Conservation (phyloP, 2,113 vertebrate genomes). For the Cairina moschata region DNA sequence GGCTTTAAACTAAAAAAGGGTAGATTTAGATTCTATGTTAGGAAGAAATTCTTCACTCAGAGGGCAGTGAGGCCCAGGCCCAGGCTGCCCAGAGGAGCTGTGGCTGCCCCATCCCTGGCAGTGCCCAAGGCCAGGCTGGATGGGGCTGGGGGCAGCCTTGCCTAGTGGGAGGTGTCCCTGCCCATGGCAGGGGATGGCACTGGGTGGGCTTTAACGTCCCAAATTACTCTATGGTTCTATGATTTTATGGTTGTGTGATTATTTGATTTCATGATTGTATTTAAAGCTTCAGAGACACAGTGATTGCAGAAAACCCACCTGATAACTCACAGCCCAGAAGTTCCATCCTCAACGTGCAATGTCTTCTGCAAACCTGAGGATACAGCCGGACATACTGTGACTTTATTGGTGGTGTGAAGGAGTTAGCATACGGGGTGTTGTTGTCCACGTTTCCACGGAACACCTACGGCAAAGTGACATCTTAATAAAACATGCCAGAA, state of each 20-base stretch:
- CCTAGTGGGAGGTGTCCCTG: too few relatives aligned
- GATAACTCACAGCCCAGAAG: slow-evolving; percentile 96
- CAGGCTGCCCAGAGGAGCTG: not conserved
- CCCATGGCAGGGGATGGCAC: not conserved
- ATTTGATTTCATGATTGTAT: not conserved
- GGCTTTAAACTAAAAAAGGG: not conserved
- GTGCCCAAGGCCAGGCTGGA: not conserved
- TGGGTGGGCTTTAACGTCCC: not conserved
- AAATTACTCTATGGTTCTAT: not conserved
- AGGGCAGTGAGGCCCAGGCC: not conserved
- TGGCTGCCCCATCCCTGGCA: not conserved
- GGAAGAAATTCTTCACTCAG: not conserved
- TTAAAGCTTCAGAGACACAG: not conserved
- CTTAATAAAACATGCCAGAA: not conserved
- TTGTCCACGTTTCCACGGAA: slow-evolving; percentile 97
- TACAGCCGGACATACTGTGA: slow-evolving; percentile 94
- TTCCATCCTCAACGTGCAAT: slow-evolving; percentile 97
- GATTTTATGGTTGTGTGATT: not conserved
- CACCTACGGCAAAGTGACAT: slow-evolving; percentile 76
- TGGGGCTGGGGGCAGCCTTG: not conserved
- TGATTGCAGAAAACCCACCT: slow-evolving; percentile 72
- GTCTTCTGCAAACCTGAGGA: slow-evolving; percentile 96
- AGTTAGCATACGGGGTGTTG: slow-evolving; percentile 95
- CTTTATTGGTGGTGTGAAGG: slow-evolving; percentile 95
- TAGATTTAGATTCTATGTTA: not conserved